Evolutionary conservation across 1,140 invertebrate species (phyloP), one percentile per base, ranked within the genome.

Genomic region (Acromyrmex echinatior): DNA sequence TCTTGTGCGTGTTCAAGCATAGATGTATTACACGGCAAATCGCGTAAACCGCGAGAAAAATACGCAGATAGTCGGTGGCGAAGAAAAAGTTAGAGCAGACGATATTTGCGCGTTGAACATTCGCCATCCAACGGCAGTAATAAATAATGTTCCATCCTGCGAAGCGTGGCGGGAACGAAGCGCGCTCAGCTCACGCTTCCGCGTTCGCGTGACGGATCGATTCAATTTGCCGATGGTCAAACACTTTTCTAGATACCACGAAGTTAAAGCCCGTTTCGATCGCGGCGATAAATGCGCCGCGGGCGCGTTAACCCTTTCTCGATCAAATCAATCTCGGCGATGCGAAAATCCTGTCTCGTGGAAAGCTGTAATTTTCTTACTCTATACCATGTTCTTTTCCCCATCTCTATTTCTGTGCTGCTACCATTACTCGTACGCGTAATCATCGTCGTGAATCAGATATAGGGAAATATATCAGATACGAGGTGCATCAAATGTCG

Each of bases 171-270:
- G 70, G 39, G 53, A 80, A 88, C 90, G 89, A 91, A 91, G 89
- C 87, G 89, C 89, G 76, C 86, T 71, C 80, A 81, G 86, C 70
- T 60, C 90, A 63, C 78, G 86, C 70, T 89, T 90, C 88, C 87
- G 90, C 86, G 84, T 92, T 90, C 79, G 86, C 87, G 62, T 45
- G 84, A 63, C 31, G 85, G 68, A 92, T 92, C 89, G 89, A 92
- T 93, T 93, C 91, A 87, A 93, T 91, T 92, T 78, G 91, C 89
- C 88, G 90, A 88, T 90, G 82, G 86, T 86, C 86, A 89, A 89
- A 89, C 65, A 73, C 49, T 84, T 82, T 84, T 49, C n/a, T 51
- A 31, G 56, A 28, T 73, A 51, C 60, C 21, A 21, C 56, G 39
- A 21, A 58, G 62, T 87, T 87, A 58, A 63, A 63, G 31, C 31